Evolutionary conservation across 2,113 vertebrate genomes (phyloP).

Genomic region (Dicaeum eximium): DNA sequence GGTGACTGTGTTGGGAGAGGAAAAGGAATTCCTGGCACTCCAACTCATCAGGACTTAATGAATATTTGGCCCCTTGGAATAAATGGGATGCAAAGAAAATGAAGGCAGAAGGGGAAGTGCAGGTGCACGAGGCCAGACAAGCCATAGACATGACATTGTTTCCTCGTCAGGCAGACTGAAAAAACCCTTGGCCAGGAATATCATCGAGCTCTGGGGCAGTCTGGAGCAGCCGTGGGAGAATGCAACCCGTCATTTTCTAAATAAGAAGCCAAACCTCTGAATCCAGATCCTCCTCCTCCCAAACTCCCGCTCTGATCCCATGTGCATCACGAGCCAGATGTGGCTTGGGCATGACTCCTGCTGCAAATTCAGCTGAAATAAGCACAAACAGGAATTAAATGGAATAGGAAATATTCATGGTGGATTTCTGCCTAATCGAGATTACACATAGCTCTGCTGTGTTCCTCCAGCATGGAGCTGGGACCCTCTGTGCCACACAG

Average conservation of each 20-base stretch:
- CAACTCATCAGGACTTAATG: neutral
- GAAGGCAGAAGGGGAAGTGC: neutral
- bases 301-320: neutral
- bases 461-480: neutral
- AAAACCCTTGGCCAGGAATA: neutral
- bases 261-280: conserved; percentile 36
- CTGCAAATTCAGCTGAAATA: conserved; percentile 18
- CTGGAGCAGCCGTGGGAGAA: conserved; percentile 45
- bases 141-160: neutral
- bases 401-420: neutral
- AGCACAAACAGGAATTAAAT: neutral
- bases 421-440: neutral
- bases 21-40: neutral
- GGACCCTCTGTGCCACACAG: neutral
- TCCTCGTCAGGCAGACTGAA: neutral
- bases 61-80: neutral
- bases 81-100: neutral
- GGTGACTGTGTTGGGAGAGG: neutral
- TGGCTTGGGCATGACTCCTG: neutral
- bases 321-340: neutral
- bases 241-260: conserved; percentile 15
- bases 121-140: neutral
- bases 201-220: conserved; percentile 1
- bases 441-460: neutral
- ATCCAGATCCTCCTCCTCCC: conserved; percentile 33